phyloP scores from a whole-genome alignment of 2,797 vertebrate genomes.

The Chromobotia macracanthus region DNA sequence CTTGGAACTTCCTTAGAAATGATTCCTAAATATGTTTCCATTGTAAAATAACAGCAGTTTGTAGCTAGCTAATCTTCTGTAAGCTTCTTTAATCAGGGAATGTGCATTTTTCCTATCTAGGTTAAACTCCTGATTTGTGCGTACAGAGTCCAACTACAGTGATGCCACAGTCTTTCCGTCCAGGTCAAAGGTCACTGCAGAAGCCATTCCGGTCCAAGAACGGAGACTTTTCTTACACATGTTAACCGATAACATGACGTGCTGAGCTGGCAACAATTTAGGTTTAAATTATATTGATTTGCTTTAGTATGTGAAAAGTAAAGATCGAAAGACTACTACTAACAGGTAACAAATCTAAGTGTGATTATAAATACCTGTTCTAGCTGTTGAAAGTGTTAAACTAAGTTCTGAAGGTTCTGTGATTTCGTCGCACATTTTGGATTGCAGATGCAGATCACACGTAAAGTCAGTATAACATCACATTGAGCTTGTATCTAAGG shows the following conservation, averaged over 20 bases:
- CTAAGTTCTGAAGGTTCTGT: constrained; percentile 54
- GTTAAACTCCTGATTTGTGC: constrained; percentile 94
- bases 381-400: constrained; percentile 26
- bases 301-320: constrained; percentile 71
- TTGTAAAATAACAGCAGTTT: neutral
- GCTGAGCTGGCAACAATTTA: constrained; percentile 12
- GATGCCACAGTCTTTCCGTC: constrained; percentile 60
- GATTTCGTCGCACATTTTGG: constrained; percentile 35
- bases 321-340: constrained; percentile 54
- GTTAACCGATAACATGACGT: neutral
- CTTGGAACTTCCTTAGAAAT: no score
- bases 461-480: constrained; percentile 1
- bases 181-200: constrained; percentile 32
- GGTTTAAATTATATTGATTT: constrained; percentile 35
- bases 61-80: neutral
- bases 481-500: constrained; percentile 24
- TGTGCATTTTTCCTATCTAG: constrained; percentile 67
- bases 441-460: constrained; percentile 16
- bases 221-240: constrained; percentile 7
- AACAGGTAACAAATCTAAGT: constrained; percentile 63
- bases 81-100: neutral
- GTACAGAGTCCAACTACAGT: constrained; percentile 91
- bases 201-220: constrained; percentile 16
- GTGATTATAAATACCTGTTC: constrained; percentile 31
- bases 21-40: neutral